Base-by-base conservation (phyloP, 2,113 vertebrate genomes). In the Chloropsis cyanopogon region DNA sequence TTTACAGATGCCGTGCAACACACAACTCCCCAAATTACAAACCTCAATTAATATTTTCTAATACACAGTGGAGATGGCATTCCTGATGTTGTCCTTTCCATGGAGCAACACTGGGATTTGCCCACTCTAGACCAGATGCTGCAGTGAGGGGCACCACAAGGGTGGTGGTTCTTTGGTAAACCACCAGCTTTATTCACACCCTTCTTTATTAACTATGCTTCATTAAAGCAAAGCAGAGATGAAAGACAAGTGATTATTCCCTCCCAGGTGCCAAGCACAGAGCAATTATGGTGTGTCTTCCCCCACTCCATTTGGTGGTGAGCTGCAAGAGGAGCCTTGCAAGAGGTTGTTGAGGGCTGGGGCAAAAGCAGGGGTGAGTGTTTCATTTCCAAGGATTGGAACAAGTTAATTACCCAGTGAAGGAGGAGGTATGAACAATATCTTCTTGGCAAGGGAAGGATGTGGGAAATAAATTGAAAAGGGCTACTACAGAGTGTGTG, bases 391-490 rank as follows among this genome's bases (percentile, higher is more conserved):
- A 83, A 80, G 60, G 50, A 54, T 9, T 73, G 59, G 52, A 82
- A 63, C 7, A 47, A 93, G 47, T 85, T 78, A 88, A 90, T 92
- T 88, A 57, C 39, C 20, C 42, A 31, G 68, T 61, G 88, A 70
- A 93, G 90, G 68, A 88, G 54, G 42, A 83, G 47, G 50, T 33
- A 69, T 63, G 71, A 86, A 81, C 83, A 82, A 73, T 77, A 83
- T 57, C 82, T 70, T 87, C 82, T 82, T 69, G 71, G 85, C 46
- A 93, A 82, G 77, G 87, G 61, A 92, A 90, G 61, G 50, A 49
- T 53, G 46, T 59, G 53, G 70, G 82, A 90, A 94, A 86, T 80
- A 92, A 93, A 88, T 94, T 83, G 94, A 82, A 84, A 89, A 71
- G 52, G 72, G 37, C 33, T 82, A 33, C 85, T 85, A 39, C 6